Conservation (phyloP, 2,113 vertebrate species). For the Pao palembangensis region DNA sequence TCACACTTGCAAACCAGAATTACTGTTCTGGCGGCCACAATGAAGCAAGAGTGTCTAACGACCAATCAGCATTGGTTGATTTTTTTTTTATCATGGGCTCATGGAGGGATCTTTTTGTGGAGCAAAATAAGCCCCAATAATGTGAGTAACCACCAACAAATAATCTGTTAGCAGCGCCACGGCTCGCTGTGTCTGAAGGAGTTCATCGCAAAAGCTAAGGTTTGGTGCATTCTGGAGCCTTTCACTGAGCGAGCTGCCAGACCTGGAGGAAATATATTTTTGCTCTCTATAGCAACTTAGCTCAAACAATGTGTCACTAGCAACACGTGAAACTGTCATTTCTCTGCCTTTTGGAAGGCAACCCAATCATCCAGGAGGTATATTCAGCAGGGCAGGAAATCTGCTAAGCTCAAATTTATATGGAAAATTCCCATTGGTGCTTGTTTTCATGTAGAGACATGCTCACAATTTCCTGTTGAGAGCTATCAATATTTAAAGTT, state of each 20-base stretch:
- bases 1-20: slow-evolving; percentile 25
- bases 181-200: slow-evolving; percentile 43
- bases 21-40: slow-evolving; percentile 64
- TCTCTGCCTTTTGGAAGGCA: neutral
- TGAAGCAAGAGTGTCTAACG: slow-evolving; percentile 56
- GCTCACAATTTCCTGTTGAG: no score
- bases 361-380: neutral
- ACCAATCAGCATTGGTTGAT: no score
- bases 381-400: slow-evolving; percentile 11
- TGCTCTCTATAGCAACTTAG: slow-evolving; percentile 24
- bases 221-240: slow-evolving; percentile 41
- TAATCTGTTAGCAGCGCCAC: slow-evolving; percentile 44
- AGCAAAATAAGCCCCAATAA: slow-evolving; percentile 55
- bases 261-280: slow-evolving; percentile 22
- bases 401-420: slow-evolving; percentile 4
- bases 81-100: slow-evolving; percentile 26
- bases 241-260: slow-evolving; percentile 31
- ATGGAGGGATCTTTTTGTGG: slow-evolving; percentile 48
- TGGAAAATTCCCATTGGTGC: neutral
- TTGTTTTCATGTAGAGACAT: no score
- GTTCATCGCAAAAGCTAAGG: slow-evolving; percentile 56
- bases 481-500: no score
- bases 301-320: slow-evolving; percentile 14
- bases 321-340: slow-evolving; percentile 13
- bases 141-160: slow-evolving; percentile 50